Evolutionary conservation across 1,140 invertebrate genomes (phyloP).

Genomic region (Diploscapter pachys): DNA sequence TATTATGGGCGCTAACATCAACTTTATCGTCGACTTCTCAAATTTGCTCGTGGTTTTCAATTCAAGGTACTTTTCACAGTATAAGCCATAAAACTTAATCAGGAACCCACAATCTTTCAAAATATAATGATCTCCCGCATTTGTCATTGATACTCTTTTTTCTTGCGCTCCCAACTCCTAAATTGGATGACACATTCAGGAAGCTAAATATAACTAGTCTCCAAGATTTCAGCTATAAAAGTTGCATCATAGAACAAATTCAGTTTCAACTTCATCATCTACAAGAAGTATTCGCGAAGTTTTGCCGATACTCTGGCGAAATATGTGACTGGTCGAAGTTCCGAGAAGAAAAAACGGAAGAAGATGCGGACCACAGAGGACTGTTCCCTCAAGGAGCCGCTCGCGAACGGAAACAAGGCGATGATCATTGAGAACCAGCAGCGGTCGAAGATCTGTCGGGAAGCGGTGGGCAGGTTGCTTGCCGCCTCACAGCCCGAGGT

Average conservation of each 20-base stretch:
- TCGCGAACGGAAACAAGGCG: constrained; percentile 7
- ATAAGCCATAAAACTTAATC: constrained; percentile 4
- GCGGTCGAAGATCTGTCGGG: constrained; percentile 25
- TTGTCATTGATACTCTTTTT: background rate
- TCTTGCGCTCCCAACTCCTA: background rate
- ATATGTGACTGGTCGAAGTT: constrained; percentile 3
- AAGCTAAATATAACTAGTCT: no score
- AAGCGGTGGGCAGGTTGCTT: constrained; percentile 22
- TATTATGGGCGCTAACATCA: constrained; percentile 44
- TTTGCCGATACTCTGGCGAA: constrained; percentile 23
- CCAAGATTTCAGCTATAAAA: background rate
- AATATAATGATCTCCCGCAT: background rate
- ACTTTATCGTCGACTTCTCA: constrained; percentile 55
- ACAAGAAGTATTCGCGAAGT: constrained; percentile 31
- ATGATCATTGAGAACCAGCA: constrained; percentile 19
- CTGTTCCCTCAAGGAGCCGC: constrained; percentile 9
- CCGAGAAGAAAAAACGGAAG: no score
- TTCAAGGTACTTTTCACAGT: constrained; percentile 50
- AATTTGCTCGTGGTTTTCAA: constrained; percentile 58
- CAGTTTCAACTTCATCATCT: constrained; percentile 41
- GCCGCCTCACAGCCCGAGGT: constrained; percentile 29
- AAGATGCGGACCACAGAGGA: background rate
- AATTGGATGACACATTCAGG: no score
- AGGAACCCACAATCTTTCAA: background rate
- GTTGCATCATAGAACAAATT: constrained; percentile 6